These are phyloP conservation scores for Pygmarrhopalites habei DNA, from an alignment of 1,140 invertebrate genomes.

Conservation along the genomic window DNA sequence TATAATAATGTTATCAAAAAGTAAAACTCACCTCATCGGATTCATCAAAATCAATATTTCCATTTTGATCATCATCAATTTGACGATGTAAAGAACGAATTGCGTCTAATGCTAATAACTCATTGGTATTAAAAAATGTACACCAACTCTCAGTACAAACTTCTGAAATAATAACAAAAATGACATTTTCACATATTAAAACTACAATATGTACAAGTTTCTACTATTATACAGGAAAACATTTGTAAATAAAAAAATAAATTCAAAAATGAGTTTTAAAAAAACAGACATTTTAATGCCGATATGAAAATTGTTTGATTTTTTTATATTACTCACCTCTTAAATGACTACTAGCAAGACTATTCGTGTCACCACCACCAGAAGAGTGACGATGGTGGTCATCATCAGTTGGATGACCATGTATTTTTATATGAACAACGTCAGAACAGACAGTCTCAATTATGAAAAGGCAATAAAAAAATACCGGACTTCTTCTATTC, in stretches of 20 bases:
- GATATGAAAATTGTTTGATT: neutral
- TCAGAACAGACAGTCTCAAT: neutral
- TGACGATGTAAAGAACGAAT: slow-evolving; percentile 79
- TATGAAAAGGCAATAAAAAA: neutral
- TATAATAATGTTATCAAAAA: slow-evolving; percentile 6
- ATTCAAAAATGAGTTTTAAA: neutral
- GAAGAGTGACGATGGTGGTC: neutral
- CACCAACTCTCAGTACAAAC: slow-evolving; percentile 51
- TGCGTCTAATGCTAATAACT: slow-evolving; percentile 76
- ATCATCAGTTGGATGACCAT: neutral
- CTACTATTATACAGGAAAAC: neutral
- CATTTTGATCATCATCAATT: slow-evolving; percentile 89
- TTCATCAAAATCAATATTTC: slow-evolving; percentile 86
- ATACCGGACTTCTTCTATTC: neutral
- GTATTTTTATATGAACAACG: neutral
- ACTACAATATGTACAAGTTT: neutral
- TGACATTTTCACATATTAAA: neutral
- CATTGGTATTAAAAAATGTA: slow-evolving; percentile 61
- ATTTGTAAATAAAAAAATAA: neutral
- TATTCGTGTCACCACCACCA: neutral
- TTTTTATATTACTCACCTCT: neutral
- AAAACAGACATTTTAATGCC: neutral
- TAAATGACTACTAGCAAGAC: neutral
- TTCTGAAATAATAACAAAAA: neutral
- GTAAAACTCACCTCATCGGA: slow-evolving; percentile 75